A percentile compares a stretch with the other conserved stretches of the same genome.
Conservation (phyloP, 2,113 vertebrate genomes). For the Tachycineta bicolor region DNA sequence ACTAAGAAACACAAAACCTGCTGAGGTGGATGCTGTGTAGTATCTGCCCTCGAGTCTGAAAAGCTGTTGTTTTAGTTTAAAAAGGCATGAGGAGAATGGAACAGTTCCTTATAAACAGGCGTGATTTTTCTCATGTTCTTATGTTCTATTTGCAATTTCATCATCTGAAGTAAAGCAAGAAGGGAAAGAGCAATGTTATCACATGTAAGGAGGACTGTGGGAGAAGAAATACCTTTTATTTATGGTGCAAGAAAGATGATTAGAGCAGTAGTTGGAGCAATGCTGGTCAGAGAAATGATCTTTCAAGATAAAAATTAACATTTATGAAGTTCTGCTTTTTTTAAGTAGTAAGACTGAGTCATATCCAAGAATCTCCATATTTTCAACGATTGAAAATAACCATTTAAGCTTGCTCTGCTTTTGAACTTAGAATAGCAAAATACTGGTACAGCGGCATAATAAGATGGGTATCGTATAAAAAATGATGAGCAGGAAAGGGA, state of each 20-base stretch:
- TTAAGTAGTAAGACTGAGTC: neutral
- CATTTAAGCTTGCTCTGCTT: neutral
- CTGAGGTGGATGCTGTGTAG: neutral
- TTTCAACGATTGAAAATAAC: neutral
- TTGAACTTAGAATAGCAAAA: neutral
- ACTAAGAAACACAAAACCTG: neutral
- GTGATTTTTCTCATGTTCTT: neutral
- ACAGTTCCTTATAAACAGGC: neutral
- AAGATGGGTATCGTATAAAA: neutral
- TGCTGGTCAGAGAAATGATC: neutral
- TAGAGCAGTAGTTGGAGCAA: neutral
- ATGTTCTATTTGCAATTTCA: neutral
- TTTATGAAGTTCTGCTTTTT: neutral
- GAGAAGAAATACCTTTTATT: neutral
- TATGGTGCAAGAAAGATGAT: neutral
- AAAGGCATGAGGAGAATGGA: neutral
- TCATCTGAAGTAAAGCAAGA: neutral
- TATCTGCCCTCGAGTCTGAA: neutral
- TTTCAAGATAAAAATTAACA: neutral
- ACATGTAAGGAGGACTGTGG: rapidly evolving
- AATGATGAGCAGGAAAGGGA: neutral
- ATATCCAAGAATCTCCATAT: neutral
- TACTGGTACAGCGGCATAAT: neutral
- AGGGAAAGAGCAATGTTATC: neutral
- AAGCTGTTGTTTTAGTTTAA: neutral